Evolutionary conservation across 2,113 vertebrate species (phyloP).

Genomic region (Orthochromis malagaraziensis): DNA sequence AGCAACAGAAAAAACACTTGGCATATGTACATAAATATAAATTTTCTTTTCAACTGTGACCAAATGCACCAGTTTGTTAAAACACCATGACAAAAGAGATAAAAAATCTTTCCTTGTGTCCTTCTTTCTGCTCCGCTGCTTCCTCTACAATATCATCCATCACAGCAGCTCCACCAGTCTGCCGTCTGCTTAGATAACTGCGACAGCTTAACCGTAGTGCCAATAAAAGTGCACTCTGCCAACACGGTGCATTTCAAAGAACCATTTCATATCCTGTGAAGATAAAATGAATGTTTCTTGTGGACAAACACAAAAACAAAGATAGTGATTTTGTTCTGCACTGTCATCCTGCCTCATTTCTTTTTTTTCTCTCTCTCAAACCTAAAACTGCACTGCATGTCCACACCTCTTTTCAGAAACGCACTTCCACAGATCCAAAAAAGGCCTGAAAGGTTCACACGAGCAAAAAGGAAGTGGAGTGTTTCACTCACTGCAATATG

Average conservation of each 20-base stretch:
- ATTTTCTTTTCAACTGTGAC: conserved; percentile 51
- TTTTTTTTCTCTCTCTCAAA: background rate
- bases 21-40: conserved; percentile 67
- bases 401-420: background rate
- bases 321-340: conserved; percentile 10
- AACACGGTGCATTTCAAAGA: background rate
- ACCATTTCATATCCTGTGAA: background rate
- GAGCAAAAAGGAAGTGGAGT: conserved; percentile 27
- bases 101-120: conserved; percentile 40
- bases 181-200: background rate
- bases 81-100: conserved; percentile 52
- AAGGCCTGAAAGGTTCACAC: conserved; percentile 38
- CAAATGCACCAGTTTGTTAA: conserved; percentile 51
- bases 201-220: background rate
- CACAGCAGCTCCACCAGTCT: background rate
- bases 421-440: background rate
- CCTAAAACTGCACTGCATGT: background rate
- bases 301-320: conserved; percentile 30
- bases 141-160: conserved; percentile 1
- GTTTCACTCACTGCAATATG: conserved; percentile 55
- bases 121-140: background rate
- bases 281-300: conserved; percentile 12
- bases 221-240: conserved; percentile 21
- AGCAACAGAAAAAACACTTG: conserved; percentile 54
- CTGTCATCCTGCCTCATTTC: background rate